These are phyloP conservation scores for Drosophila kanapiae DNA, from an alignment of 1,140 invertebrate species.

Conservation along the genomic window DNA sequence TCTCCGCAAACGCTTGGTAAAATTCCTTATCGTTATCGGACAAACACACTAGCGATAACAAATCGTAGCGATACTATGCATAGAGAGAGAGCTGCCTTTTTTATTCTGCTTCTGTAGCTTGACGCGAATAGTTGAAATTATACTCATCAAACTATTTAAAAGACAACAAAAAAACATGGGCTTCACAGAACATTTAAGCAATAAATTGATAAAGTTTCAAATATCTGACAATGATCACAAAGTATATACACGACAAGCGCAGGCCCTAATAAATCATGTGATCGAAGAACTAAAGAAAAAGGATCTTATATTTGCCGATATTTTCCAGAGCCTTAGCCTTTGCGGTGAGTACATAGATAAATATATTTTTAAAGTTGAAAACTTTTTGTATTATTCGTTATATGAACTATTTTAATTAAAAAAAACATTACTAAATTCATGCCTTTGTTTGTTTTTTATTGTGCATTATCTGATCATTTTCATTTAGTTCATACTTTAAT, in stretches of 20 bases:
- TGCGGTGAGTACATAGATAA: neutral
- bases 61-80: neutral
- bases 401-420: too few relatives aligned
- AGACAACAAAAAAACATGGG: neutral
- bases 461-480: too few relatives aligned
- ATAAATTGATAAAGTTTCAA: neutral
- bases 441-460: too few relatives aligned
- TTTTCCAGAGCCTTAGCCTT: slow-evolving; percentile 22
- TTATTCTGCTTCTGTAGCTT: neutral
- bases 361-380: neutral
- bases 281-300: slow-evolving; percentile 5
- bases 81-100: neutral
- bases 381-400: too few relatives aligned
- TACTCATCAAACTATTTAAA: neutral
- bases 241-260: slow-evolving; percentile 6
- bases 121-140: slow-evolving; percentile 2
- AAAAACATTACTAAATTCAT: too few relatives aligned
- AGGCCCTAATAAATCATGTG: slow-evolving; percentile 1
- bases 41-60: neutral
- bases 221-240: slow-evolving; percentile 3
- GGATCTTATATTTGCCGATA: neutral
- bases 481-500: too few relatives aligned
- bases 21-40: neutral
- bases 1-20: neutral
- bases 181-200: neutral